Evolutionary conservation across 2,797 vertebrate genomes (phyloP).

Genomic region (Pseudochirops corinnae): DNA sequence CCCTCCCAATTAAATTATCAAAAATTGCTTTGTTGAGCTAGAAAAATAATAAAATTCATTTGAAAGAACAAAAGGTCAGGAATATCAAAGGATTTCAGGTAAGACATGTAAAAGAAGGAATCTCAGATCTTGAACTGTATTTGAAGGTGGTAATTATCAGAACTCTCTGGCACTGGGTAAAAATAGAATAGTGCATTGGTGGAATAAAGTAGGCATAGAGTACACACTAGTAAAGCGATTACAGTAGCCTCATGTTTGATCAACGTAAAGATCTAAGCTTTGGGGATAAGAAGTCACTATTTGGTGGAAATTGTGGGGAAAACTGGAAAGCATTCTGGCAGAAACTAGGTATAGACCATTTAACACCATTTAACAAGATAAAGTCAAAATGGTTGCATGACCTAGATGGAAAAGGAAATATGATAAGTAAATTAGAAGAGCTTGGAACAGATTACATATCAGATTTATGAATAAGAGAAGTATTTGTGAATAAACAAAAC

Average conservation of each 20-base stretch:
- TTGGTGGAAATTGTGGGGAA: neutral
- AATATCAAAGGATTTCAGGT: neutral
- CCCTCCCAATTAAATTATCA: neutral
- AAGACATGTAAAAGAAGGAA: neutral
- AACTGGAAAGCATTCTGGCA: neutral
- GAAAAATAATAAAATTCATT: neutral
- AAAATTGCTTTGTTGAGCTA: neutral
- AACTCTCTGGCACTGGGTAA: neutral
- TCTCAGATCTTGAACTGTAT: neutral
- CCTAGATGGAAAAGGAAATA: neutral
- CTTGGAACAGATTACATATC: neutral
- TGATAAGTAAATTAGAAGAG: neutral
- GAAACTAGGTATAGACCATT: neutral
- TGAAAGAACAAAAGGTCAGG: neutral
- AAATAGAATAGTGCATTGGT: neutral
- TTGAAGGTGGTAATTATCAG: neutral
- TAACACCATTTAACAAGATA: neutral
- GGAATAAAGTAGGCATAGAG: neutral
- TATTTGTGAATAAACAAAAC: neutral
- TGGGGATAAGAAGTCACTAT: neutral
- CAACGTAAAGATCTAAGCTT: neutral
- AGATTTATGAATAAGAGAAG: neutral
- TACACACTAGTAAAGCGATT: neutral
- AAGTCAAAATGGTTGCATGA: neutral
- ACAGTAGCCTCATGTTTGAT: neutral